Evolutionary conservation across 1,140 invertebrate species (phyloP), one percentile per base, ranked within the genome.

Genomic region (Temnothorax longispinosus): DNA sequence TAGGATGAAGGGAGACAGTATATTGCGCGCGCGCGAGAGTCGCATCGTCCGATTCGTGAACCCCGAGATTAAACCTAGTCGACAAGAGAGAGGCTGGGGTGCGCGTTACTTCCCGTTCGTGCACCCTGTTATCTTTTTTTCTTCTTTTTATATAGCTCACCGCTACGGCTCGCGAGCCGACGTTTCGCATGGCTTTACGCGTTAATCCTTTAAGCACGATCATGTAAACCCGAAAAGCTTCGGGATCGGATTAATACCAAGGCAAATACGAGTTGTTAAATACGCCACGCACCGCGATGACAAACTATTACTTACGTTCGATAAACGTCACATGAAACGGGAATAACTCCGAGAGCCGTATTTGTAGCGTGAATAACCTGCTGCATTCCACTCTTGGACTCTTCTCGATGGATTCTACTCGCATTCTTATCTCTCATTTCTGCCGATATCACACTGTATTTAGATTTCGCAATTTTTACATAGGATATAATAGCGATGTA

Each of bases 231-330:
- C 89, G 58, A 87, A 81, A 87, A 90, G 84, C 87, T 84, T 84
- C 77, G 78, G 80, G 69, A 91, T 91, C 87, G 87, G 78, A 89
- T 89, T 88, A 91, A 78, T 91, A 86, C 78, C 90, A 91, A 91
- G 87, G 87, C 89, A 91, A 91, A 91, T 91, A 91, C 87, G 89
- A 91, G 80, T 87, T 81, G 90, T 91, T 91, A 88, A 91, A 91
- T 91, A 91, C 86, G 65, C 71, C 72, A 62, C 58, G 69, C 87
- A 56, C 54, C 74, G 44, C 81, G 86, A 91, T 89, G 89, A 91
- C 86, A 91, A 85, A 54, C 90, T 81, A 75, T 86, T 90, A 90
- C 77, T 90, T 88, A 84, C 84, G 85, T 90, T 89, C 89, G 74
- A 90, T 90, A 87, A 86, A 85, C 78, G 85, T 89, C 89, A 87